Percentiles rank a stretch among this genome's conserved stretches.
Conservation (phyloP, 2,113 vertebrate genomes). For the Camelus bactrianus region DNA sequence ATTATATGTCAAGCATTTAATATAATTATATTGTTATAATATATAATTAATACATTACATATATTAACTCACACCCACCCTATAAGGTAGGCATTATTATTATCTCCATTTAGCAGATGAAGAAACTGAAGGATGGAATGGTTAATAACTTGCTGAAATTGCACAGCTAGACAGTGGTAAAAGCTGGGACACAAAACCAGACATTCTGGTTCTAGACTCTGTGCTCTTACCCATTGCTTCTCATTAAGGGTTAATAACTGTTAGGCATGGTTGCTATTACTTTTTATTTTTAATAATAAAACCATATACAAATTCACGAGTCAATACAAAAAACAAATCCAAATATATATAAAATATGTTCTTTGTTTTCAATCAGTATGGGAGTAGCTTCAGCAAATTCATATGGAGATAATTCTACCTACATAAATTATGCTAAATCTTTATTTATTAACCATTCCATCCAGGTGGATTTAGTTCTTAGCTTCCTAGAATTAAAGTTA, state of each 20-base stretch:
- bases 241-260: neutral
- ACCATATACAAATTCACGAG: neutral
- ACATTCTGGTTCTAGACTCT: neutral
- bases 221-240: neutral
- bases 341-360: slow-evolving; percentile 11
- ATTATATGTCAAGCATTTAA: neutral
- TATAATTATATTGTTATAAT: neutral
- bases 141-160: neutral
- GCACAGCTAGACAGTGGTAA: neutral
- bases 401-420: neutral
- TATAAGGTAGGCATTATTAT: neutral
- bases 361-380: neutral
- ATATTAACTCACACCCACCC: neutral
- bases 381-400: slow-evolving; percentile 32
- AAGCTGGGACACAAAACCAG: neutral
- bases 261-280: neutral
- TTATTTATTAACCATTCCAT: slow-evolving; percentile 9
- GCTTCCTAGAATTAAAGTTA: neutral
- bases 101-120: neutral
- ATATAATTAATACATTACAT: neutral
- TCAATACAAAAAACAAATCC: neutral
- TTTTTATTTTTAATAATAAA: slow-evolving; percentile 22
- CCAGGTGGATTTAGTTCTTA: neutral
- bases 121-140: neutral
- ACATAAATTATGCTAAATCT: neutral